Conservation (phyloP, 2,797 vertebrate genomes). For the Lithobates sylvaticus region DNA sequence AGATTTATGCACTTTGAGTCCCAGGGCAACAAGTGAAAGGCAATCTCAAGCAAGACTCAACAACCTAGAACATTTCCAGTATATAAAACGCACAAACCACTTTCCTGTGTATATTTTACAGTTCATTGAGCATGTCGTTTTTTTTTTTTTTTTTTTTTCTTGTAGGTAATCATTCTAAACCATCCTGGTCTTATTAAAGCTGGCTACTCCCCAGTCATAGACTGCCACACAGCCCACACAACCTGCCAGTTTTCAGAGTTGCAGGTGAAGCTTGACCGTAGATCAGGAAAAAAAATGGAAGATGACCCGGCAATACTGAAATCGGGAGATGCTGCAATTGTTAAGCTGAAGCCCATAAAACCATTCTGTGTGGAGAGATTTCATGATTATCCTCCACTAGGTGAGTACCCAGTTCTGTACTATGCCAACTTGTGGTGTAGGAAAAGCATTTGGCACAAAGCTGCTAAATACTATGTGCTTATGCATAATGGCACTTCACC, state of each 20-base stretch:
- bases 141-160: too few relatives aligned
- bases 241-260: conserved; percentile 83
- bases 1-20: too few relatives aligned
- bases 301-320: conserved; percentile 74
- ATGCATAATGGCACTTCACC: too few relatives aligned
- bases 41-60: too few relatives aligned
- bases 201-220: conserved; percentile 83
- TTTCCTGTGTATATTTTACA: too few relatives aligned
- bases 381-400: conserved; percentile 82
- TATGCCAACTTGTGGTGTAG: too few relatives aligned
- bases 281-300: conserved; percentile 79
- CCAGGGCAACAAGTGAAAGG: too few relatives aligned
- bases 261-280: conserved; percentile 80
- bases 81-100: too few relatives aligned
- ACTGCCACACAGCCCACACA: conserved; percentile 85
- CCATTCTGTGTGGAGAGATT: conserved; percentile 87
- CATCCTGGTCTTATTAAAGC: conserved; percentile 82
- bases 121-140: too few relatives aligned
- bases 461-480: too few relatives aligned
- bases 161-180: conserved; percentile 84
- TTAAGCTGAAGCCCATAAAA: conserved; percentile 81
- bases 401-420: conserved; percentile 68
- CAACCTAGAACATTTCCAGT: too few relatives aligned
- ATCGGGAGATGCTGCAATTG: conserved; percentile 82
- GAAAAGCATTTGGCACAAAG: too few relatives aligned